Evolutionary conservation across 2,797 vertebrate genomes (phyloP).

Genomic region (Takifugu ocellatus): DNA sequence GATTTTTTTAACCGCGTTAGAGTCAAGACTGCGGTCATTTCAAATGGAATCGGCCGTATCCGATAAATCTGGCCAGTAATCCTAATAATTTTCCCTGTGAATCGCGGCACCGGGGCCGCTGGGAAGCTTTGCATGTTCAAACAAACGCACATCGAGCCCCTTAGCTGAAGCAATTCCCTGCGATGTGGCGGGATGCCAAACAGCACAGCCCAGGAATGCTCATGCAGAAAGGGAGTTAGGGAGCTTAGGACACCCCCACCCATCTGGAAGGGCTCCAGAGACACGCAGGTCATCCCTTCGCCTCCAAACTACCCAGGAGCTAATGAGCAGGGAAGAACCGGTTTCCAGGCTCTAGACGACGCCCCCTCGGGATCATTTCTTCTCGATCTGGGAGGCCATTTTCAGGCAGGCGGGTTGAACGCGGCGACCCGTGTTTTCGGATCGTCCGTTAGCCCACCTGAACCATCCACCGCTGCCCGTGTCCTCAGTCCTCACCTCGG

Average conservation of each 20-base stretch:
- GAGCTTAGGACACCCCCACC: constrained; percentile 42
- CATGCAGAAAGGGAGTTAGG: constrained; percentile 38
- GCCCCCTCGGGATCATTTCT: no score
- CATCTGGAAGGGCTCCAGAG: constrained; percentile 30
- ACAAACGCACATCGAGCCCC: constrained; percentile 10
- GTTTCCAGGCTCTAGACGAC: no score
- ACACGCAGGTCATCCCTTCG: constrained; percentile 34
- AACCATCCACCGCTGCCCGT: no score
- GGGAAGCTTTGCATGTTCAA: constrained; percentile 2
- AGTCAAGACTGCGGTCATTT: no score
- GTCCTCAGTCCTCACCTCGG: no score
- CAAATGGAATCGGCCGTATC: no score
- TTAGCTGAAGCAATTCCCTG: constrained; percentile 24
- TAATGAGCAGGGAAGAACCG: constrained; percentile 43
- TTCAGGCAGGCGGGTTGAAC: no score
- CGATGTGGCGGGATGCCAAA: constrained; percentile 36
- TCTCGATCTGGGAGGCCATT: no score
- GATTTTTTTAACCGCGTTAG: no score
- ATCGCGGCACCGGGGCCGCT: not conserved
- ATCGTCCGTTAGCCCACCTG: no score
- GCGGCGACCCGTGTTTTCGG: no score
- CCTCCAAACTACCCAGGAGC: constrained; percentile 38
- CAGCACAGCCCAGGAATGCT: constrained; percentile 49
- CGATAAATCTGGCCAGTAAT: not conserved
- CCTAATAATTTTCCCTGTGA: no score